These are phyloP conservation scores for Pterocles gutturalis DNA, from an alignment of 2,113 vertebrate species.

Conservation along the genomic window DNA sequence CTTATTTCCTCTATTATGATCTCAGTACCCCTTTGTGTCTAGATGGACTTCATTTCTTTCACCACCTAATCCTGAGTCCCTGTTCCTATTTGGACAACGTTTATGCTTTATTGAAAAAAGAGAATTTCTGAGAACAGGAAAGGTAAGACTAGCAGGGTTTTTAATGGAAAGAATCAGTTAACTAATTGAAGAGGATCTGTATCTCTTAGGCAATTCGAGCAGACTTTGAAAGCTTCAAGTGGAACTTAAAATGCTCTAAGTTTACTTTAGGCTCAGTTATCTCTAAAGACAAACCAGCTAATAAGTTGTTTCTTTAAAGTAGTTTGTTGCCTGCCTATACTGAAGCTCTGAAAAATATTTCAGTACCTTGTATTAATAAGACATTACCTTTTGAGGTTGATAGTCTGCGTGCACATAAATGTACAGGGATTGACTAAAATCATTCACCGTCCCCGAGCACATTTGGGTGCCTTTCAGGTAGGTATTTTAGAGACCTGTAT, in stretches of 20 bases:
- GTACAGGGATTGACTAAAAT: neutral
- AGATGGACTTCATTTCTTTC: neutral
- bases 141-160: neutral
- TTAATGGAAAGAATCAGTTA: neutral
- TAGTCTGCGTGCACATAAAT: neutral
- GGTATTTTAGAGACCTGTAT: neutral
- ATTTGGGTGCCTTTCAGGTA: neutral
- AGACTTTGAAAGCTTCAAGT: neutral
- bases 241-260: neutral
- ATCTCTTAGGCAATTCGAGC: neutral
- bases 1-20: neutral
- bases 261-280: neutral
- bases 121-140: neutral
- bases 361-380: neutral
- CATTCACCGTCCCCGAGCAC: accelerated
- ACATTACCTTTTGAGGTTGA: neutral
- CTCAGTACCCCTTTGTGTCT: neutral
- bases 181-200: neutral
- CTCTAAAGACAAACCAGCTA: neutral
- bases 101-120: neutral
- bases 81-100: neutral
- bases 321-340: neutral
- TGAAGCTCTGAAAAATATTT: neutral
- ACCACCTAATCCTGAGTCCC: neutral
- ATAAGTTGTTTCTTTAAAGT: neutral